A percentile compares a stretch with the other conserved stretches of the same genome.
These are phyloP conservation scores for Channa maculata DNA, from an alignment of 2,113 vertebrate species.

Conservation along the genomic window DNA sequence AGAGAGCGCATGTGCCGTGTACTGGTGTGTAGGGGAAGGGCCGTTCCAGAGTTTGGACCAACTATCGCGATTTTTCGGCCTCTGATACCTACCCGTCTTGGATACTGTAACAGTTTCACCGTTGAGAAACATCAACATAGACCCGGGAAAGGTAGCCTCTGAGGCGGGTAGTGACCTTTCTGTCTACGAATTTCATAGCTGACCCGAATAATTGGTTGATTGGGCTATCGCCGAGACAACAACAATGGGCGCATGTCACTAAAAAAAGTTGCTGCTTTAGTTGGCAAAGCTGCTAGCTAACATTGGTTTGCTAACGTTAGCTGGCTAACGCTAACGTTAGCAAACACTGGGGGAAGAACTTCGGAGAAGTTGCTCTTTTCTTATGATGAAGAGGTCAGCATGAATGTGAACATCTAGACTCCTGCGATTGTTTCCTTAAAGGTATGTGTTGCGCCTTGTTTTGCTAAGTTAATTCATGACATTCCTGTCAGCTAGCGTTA, in stretches of 20 bases:
- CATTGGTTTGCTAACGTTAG: conserved; percentile 62
- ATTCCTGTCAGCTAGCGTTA: conserved; percentile 46
- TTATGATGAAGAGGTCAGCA: conserved; percentile 29
- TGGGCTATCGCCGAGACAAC: background rate
- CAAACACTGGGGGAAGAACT: conserved; percentile 66
- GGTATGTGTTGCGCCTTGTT: conserved; percentile 48
- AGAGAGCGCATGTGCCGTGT: too few relatives aligned
- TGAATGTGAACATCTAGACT: conserved; percentile 47
- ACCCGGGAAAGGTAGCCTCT: conserved; percentile 72
- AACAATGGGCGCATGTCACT: conserved; percentile 44
- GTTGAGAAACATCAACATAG: conserved; percentile 68
- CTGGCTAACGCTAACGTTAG: conserved; percentile 68
- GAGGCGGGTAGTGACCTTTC: conserved; percentile 47
- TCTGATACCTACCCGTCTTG: conserved; percentile 67
- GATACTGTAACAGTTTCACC: conserved; percentile 63
- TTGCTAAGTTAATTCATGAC: conserved; percentile 7
- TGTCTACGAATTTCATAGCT: conserved; percentile 13
- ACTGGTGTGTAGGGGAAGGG: background rate
- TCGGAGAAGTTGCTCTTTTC: conserved; percentile 50
- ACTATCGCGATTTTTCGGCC: conserved; percentile 68
- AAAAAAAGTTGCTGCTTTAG: conserved; percentile 67
- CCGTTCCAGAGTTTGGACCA: conserved; percentile 1
- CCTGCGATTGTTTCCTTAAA: conserved; percentile 7
- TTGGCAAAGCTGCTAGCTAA: conserved; percentile 57
- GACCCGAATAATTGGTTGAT: background rate